Evolutionary conservation across 1,140 invertebrate species (phyloP).

Genomic region (Neodiprion pinetum): DNA sequence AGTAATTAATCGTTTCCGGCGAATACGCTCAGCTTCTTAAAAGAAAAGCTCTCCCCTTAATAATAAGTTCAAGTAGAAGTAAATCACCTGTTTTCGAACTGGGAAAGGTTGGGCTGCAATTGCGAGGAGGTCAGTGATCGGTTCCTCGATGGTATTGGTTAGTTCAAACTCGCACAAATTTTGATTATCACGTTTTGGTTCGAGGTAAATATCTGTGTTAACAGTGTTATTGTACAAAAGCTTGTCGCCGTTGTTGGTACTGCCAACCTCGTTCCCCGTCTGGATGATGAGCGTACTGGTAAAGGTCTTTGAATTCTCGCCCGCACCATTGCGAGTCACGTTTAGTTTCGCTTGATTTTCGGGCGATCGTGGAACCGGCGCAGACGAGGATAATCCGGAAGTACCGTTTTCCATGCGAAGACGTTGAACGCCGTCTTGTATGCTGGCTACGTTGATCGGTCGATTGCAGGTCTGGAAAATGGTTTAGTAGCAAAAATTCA

Average conservation of each 20-base stretch:
- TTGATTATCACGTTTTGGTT: neutral
- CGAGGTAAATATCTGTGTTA: neutral
- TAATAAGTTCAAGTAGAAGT: too few relatives aligned
- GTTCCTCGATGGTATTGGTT: neutral
- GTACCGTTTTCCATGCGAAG: conserved; percentile 38
- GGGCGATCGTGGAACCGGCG: too few relatives aligned
- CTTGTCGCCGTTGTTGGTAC: conserved; percentile 22
- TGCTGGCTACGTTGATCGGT: conserved; percentile 20
- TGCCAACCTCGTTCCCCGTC: conserved; percentile 51
- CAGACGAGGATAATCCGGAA: neutral
- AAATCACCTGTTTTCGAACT: neutral
- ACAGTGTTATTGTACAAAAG: conserved; percentile 3
- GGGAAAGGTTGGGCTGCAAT: conserved; percentile 4
- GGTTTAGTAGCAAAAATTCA: conserved; percentile 43
- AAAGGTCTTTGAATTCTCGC: conserved; percentile 36
- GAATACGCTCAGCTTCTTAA: too few relatives aligned
- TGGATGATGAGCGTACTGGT: conserved; percentile 59
- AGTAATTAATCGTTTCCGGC: too few relatives aligned
- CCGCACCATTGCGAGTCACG: neutral
- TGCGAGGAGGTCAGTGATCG: neutral
- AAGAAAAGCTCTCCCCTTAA: too few relatives aligned
- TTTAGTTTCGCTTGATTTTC: neutral
- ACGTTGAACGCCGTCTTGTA: conserved; percentile 25
- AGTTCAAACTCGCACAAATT: neutral
- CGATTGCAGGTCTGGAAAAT: conserved; percentile 54